Percentiles rank a stretch among this genome's conserved stretches.
These are phyloP conservation scores for Tychaedon coryphoeus DNA, from an alignment of 2,113 vertebrate genomes.

Conservation along the genomic window DNA sequence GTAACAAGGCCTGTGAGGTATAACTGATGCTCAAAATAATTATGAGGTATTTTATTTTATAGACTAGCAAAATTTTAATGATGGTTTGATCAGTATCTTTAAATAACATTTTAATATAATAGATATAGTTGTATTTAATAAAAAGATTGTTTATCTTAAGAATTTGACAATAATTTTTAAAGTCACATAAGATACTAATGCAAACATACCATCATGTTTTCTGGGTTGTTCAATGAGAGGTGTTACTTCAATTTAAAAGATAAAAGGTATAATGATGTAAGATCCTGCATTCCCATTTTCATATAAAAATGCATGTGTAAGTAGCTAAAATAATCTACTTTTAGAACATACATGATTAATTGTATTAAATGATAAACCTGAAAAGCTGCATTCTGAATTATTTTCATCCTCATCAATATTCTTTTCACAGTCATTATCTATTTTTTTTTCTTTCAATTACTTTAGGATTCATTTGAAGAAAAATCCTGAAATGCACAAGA, in stretches of 20 bases:
- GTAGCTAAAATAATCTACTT: neutral
- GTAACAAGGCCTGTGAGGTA: neutral
- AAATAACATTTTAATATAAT: neutral
- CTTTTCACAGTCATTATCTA: neutral
- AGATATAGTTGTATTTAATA: neutral
- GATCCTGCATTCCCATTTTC: neutral
- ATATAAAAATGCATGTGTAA: neutral
- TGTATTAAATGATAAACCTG: neutral
- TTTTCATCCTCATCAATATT: conserved; percentile 16
- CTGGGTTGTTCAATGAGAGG: neutral
- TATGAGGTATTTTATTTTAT: neutral
- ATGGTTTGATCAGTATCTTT: neutral
- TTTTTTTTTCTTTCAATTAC: conserved; percentile 2
- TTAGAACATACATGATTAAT: neutral
- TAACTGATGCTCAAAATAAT: neutral
- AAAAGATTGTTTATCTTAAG: neutral
- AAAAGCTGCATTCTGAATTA: conserved; percentile 21
- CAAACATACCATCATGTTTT: neutral
- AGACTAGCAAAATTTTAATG: neutral
- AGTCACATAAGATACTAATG: neutral
- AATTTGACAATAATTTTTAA: neutral
- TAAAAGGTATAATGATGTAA: neutral
- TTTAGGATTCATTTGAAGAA: neutral
- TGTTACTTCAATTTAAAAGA: neutral
- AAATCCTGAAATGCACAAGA: neutral